phyloP scores from a whole-genome alignment of 1,140 invertebrate genomes.

The Aphis gossypii region DNA sequence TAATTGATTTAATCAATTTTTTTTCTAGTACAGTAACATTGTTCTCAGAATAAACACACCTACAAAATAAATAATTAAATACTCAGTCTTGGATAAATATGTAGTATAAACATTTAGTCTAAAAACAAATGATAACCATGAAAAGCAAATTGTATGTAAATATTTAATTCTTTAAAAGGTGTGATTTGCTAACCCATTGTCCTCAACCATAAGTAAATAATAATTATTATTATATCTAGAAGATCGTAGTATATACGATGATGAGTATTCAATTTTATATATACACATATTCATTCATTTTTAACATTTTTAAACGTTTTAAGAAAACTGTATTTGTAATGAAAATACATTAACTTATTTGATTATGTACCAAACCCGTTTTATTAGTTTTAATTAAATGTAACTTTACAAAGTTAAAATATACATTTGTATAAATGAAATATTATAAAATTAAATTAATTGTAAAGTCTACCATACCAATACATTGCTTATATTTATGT shows the following conservation, averaged over 20 bases:
- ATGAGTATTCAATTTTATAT: background rate
- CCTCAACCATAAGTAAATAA: conserved; percentile 36
- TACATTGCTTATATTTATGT: background rate
- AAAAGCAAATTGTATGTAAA: background rate
- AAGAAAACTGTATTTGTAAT: background rate
- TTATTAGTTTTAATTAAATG: conserved; percentile 19
- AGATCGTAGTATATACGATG: background rate
- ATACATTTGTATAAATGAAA: background rate
- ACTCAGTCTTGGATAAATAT: background rate
- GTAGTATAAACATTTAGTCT: background rate
- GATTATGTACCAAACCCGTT: conserved; percentile 4
- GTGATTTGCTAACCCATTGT: background rate
- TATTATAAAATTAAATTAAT: background rate
- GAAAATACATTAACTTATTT: background rate
- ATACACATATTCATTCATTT: background rate
- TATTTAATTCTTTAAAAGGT: background rate
- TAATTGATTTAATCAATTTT: conserved; percentile 40
- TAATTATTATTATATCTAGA: background rate
- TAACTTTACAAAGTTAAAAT: background rate
- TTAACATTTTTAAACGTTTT: background rate
- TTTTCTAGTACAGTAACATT: conserved; percentile 27
- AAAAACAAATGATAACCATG: background rate
- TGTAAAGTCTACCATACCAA: background rate
- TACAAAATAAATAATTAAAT: conserved; percentile 27
- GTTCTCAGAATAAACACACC: conserved; percentile 43